These are phyloP conservation scores for Crotalus adamanteus DNA, from an alignment of 2,797 vertebrate species.

Conservation along the genomic window DNA sequence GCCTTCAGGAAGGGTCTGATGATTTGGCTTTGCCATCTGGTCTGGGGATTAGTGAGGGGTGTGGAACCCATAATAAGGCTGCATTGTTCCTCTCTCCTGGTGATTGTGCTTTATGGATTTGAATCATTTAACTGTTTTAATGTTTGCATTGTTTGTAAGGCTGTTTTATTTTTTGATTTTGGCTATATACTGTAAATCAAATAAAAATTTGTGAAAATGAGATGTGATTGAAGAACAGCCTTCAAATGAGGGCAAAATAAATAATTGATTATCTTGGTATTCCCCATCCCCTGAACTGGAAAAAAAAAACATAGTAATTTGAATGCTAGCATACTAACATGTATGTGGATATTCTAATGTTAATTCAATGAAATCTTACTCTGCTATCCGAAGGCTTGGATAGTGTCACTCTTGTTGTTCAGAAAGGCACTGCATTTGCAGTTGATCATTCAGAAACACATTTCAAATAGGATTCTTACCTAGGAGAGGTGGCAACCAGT, in stretches of 20 bases:
- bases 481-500: conserved; percentile 93
- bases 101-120: neutral
- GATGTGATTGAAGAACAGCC: neutral
- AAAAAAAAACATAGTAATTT: neutral
- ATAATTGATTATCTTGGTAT: neutral
- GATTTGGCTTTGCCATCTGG: neutral
- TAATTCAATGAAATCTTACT: neutral
- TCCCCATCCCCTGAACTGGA: neutral
- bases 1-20: neutral
- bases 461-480: conserved; percentile 70
- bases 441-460: neutral
- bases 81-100: neutral
- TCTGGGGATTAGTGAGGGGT: neutral
- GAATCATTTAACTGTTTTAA: neutral
- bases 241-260: neutral
- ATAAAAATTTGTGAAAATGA: neutral
- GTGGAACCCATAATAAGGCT: neutral
- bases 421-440: neutral
- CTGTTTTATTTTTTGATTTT: neutral
- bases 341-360: neutral
- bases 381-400: neutral
- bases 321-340: neutral
- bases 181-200: neutral
- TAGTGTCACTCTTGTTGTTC: neutral
- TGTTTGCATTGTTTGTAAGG: neutral